These are phyloP conservation scores for Chaenodraco wilsoni DNA, from an alignment of 2,797 vertebrate genomes.

Conservation along the genomic window DNA sequence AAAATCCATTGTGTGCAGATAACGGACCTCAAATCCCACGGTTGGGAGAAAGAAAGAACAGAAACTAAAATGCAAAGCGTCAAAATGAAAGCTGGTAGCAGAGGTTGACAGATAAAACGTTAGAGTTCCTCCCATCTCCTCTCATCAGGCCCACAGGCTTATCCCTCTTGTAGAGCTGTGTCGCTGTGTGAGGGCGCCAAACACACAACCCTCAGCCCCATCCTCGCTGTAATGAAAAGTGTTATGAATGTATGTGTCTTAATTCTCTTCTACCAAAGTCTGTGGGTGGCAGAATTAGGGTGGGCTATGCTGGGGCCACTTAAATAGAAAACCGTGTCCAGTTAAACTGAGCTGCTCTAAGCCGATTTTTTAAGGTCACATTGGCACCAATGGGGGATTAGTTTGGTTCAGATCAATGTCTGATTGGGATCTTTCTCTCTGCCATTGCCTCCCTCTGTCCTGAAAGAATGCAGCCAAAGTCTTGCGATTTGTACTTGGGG, in stretches of 20 bases:
- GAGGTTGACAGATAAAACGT: constrained; percentile 45
- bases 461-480: constrained; percentile 81
- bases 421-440: constrained; percentile 86
- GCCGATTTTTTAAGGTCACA: constrained; percentile 88
- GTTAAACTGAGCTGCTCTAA: constrained; percentile 87
- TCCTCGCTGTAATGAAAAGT: constrained; percentile 81
- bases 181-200: constrained; percentile 71
- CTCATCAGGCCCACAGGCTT: constrained; percentile 61
- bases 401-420: constrained; percentile 87
- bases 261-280: constrained; percentile 81
- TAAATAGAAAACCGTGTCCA: constrained; percentile 84
- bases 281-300: constrained; percentile 85
- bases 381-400: constrained; percentile 89
- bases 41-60: background rate
- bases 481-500: constrained; percentile 85
- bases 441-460: constrained; percentile 81
- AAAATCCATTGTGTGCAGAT: background rate
- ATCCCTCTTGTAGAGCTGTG: constrained; percentile 44
- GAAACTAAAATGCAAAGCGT: constrained; percentile 5
- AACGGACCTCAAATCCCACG: constrained; percentile 18
- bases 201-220: constrained; percentile 61
- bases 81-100: constrained; percentile 25
- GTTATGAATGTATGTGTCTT: constrained; percentile 88
- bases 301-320: constrained; percentile 74
- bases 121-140: constrained; percentile 46